These are phyloP conservation scores for Episyrphus balteatus DNA, from an alignment of 1,140 invertebrate species.

Conservation along the genomic window DNA sequence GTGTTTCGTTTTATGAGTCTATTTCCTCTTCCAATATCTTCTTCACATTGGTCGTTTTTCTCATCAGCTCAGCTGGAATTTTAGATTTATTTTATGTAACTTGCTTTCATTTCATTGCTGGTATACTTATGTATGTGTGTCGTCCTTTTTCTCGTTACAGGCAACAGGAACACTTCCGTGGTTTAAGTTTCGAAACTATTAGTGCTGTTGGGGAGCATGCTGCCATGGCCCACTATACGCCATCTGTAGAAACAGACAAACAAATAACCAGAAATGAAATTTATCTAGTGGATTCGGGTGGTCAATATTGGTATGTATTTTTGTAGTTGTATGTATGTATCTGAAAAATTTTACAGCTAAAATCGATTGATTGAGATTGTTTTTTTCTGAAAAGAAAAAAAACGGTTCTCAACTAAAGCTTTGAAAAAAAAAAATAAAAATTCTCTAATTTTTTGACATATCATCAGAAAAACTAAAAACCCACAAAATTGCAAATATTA, in stretches of 20 bases:
- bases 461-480: no score
- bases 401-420: no score
- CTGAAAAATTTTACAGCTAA: background rate
- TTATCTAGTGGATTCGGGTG: conserved; percentile 87
- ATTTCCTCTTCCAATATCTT: no score
- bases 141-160: conserved; percentile 11
- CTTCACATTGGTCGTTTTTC: background rate
- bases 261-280: conserved; percentile 56
- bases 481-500: no score
- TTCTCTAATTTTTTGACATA: no score
- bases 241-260: conserved; percentile 49
- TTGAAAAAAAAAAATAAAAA: no score
- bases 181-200: conserved; percentile 82
- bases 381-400: no score
- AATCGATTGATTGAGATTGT: no score
- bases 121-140: background rate
- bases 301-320: conserved; percentile 43
- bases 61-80: no score
- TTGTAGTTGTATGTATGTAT: background rate
- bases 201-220: conserved; percentile 76
- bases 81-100: no score
- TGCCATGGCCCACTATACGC: conserved; percentile 83
- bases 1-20: no score
- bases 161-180: conserved; percentile 59
- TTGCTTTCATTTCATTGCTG: no score